Base-by-base conservation (phyloP, 1,140 invertebrate genomes). In the Calliphora vicina region DNA sequence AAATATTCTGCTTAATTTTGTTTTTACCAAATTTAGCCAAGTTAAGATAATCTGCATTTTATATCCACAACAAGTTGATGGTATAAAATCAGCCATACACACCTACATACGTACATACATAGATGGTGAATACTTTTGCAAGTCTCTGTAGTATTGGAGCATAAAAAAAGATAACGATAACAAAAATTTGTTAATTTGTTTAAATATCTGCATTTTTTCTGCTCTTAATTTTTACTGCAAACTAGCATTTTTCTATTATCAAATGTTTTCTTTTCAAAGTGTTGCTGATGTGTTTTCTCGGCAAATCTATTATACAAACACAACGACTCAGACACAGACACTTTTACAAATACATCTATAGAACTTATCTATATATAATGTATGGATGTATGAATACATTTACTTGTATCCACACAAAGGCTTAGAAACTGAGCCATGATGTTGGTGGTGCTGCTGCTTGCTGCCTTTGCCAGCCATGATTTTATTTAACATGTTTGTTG, bases 1-100 rank as follows among this genome's bases (percentile, higher is more conserved):
- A 57, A 57, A 57, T n/a, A 57, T 57, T 57, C 15, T n/a, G 50
- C 50, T 57, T 57, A 57, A 57, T 57, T 57, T 57, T 57, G 50
- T 57, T 57, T 57, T 57, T 57, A 57, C 50, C 50, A 57, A 57
- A 57, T 57, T 57, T 57, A 57, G 50, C n/a, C 50, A 57, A 57
- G 50, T n/a, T 17, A 57, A 57, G 50, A n/a, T 57, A 57, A 57
- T 57, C 50, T 57, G 15, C n/a, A 57, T 57, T 17, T 57, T 57
- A 57, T 17, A 35, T 35, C 35, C 35, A 35, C 35, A 35, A 35
- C 35, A 35, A 35, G 10, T 35, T 35, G 35, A 6, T 35, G 35
- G 1, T 35, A 35, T 35, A 35, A 5, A 35, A 35, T 8, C 35
- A n/a, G n/a, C 35, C 35, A 4, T 35, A 35, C 8, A 35, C 2